These are phyloP conservation scores for Zelleria hepariella DNA, from an alignment of 2,888 invertebrate genomes.

Conservation along the genomic window DNA sequence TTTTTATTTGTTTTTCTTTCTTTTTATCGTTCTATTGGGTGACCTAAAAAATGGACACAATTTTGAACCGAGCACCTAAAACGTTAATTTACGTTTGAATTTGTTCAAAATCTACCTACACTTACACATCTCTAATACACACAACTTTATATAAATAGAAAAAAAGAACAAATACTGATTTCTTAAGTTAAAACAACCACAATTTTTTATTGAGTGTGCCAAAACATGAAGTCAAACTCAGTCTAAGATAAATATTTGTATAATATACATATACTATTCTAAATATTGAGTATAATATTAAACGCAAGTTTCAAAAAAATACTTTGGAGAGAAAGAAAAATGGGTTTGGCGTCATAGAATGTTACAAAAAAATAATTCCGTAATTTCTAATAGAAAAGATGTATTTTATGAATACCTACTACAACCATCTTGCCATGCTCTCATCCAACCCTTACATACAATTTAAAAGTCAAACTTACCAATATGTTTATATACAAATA, in stretches of 20 bases:
- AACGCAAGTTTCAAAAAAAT: not conserved
- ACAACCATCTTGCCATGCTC: not conserved
- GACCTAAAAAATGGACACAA: conserved; percentile 3
- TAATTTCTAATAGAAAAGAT: not conserved
- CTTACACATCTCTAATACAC: conserved; percentile 7
- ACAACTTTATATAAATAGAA: not conserved
- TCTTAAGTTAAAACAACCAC: not conserved
- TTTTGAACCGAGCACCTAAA: conserved; percentile 34
- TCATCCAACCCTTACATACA: not conserved
- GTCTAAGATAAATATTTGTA: not conserved
- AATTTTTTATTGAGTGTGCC: not conserved
- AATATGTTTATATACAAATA: conserved; percentile 8
- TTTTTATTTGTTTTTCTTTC: not conserved
- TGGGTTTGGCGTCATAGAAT: not conserved
- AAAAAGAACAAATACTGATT: conserved; percentile 1
- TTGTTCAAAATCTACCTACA: conserved; percentile 35
- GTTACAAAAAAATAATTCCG: not conserved
- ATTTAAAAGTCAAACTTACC: not conserved
- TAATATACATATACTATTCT: not conserved
- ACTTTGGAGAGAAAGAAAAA: not conserved
- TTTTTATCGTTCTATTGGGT: not conserved
- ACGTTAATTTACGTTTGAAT: conserved; percentile 26
- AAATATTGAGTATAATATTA: not conserved
- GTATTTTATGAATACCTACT: not conserved
- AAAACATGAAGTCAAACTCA: not conserved